Evolutionary conservation across 2,113 vertebrate genomes (phyloP).

Genomic region (Pelodiscus sinensis): DNA sequence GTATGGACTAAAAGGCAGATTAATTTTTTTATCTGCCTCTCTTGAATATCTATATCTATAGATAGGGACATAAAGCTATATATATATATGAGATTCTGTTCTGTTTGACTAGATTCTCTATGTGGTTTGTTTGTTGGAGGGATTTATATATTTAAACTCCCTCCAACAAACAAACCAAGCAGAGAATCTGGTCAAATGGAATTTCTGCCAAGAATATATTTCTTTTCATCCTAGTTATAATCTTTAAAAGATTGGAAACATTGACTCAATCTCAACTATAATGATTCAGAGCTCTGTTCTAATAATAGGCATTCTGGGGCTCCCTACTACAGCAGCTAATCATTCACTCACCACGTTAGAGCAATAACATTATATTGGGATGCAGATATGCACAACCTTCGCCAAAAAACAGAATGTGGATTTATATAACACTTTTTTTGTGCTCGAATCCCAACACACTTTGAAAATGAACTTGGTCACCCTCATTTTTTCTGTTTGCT

Average conservation of each 20-base stretch:
- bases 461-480: background rate
- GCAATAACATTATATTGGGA: background rate
- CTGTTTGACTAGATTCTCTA: too few relatives aligned
- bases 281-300: background rate
- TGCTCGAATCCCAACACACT: background rate
- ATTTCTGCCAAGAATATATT: background rate
- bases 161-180: background rate
- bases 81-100: too few relatives aligned
- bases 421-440: conserved; percentile 56
- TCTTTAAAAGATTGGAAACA: background rate
- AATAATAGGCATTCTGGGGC: background rate
- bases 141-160: background rate
- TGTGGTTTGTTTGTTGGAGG: too few relatives aligned
- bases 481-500: background rate
- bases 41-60: too few relatives aligned
- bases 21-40: background rate
- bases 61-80: too few relatives aligned
- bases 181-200: background rate
- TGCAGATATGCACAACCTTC: background rate
- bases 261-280: background rate
- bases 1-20: background rate
- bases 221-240: conserved; percentile 14
- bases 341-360: background rate
- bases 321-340: background rate
- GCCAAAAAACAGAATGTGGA: background rate